phyloP scores from a whole-genome alignment of 2,113 vertebrate species.

The Coreoperca whiteheadi region DNA sequence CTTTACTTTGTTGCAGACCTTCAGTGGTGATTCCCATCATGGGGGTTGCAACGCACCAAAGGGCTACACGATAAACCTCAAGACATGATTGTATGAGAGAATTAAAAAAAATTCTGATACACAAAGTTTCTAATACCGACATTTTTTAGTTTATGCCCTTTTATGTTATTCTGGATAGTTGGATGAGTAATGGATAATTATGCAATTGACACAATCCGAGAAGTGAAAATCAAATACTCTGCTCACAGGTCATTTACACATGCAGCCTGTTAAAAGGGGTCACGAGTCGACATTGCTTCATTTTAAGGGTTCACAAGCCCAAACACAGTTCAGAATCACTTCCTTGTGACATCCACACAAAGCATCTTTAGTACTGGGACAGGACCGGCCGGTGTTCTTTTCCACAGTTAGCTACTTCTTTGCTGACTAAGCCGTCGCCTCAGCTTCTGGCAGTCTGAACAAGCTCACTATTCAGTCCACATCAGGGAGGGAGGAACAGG shows the following conservation, averaged over 20 bases:
- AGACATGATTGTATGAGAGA: not conserved
- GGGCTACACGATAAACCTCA: not conserved
- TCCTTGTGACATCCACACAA: constrained; percentile 20
- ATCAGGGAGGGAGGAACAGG: constrained; percentile 1
- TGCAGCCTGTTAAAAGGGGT: not conserved
- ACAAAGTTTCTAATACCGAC: not conserved
- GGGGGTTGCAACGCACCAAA: not conserved
- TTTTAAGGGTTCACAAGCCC: not conserved
- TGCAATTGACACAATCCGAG: not conserved
- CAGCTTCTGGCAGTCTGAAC: constrained; percentile 23
- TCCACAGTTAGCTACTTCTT: constrained; percentile 17
- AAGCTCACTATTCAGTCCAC: constrained; percentile 27
- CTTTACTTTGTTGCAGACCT: not conserved
- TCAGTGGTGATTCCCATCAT: not conserved
- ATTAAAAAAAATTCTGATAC: not conserved
- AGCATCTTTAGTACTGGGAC: constrained; percentile 12
- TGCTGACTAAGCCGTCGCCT: constrained; percentile 15
- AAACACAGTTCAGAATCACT: constrained; percentile 15
- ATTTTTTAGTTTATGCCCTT: not conserved
- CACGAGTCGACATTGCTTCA: not conserved
- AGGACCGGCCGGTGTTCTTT: constrained; percentile 7
- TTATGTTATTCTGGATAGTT: not conserved
- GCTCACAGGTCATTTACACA: not conserved
- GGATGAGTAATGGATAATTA: not conserved
- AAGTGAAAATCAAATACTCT: constrained; percentile 12